Evolutionary conservation across 2,888 invertebrate genomes (phyloP), one percentile per base, ranked within the genome.

Genomic region (Encarsia formosa): DNA sequence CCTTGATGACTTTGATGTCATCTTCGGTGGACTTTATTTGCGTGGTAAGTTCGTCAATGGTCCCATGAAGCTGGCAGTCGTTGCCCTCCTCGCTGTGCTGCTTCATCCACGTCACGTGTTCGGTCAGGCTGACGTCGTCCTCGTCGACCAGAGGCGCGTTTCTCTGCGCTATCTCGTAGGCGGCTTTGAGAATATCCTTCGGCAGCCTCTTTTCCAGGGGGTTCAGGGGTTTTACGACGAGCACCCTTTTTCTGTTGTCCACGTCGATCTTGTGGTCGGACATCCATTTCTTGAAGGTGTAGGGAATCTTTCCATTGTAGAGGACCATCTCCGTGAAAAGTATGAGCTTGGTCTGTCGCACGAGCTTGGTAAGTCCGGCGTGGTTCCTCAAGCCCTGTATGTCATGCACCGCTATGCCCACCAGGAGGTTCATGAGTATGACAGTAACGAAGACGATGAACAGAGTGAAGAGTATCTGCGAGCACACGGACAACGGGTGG

Each of bases 361-460:
- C 76, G 2, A 77, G 64, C 56, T 77, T 77, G 1, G 75, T 75
- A 2, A 78, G 65, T 0, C 76, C 77, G 0, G 78, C 78, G 16
- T 77, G 76, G 62, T 76, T 76, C 15, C 76, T 67, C 2, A 78
- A 60, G 3, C 77, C 77, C 56, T 77, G 74, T 49, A 75, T 75
- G 49, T 75, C 75, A 46, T 74, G 70, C 0, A 75, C 74, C 4
- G 75, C 75, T 22, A 75, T 74, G n/a, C 75, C 75, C 4, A 75
- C 73, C 3, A 75, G 52, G 1, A 75, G 56, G 56, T 75, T 75
- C 75, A 75, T 75, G 8, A 75, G 55, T 9, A 74, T 74, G 2
- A 75, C 72, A 2, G 75, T 73, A 3, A 75, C 73, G 46, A 75
- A 71, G 2, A 75, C 68, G 32, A 75, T 68, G 54, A 75, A 75